A percentile compares a stretch with the other conserved stretches of the same genome.
Conservation (phyloP, 1,140 invertebrate species). For the Tetramorium parvispinum region DNA sequence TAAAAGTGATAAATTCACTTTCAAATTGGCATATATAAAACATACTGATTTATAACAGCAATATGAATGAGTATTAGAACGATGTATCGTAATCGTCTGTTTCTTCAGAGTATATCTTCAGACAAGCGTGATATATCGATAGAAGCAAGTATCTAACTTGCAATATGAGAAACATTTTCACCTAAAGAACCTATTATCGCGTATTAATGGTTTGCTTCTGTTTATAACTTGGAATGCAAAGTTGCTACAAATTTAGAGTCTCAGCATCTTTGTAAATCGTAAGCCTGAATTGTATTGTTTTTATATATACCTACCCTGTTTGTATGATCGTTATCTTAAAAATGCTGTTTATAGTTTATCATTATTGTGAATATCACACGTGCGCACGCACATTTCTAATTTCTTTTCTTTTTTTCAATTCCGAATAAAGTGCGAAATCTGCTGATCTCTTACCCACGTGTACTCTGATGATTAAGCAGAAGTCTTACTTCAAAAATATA, state of each 20-base stretch:
- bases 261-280: not conserved
- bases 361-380: constrained; percentile 58
- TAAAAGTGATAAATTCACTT: constrained; percentile 71
- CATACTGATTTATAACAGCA: constrained; percentile 61
- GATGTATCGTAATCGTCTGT: not conserved
- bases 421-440: not conserved
- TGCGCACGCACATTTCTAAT: not conserved
- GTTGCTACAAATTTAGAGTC: constrained; percentile 3
- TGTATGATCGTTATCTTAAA: constrained; percentile 28
- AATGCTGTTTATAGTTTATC: not conserved
- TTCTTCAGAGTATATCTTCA: constrained; percentile 26
- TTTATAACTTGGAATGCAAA: not conserved
- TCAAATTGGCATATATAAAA: constrained; percentile 63
- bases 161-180: constrained; percentile 40
- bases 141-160: constrained; percentile 56
- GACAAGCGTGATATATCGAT: constrained; percentile 63
- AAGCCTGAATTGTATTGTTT: not conserved
- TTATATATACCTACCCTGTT: constrained; percentile 37
- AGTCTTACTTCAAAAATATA: constrained; percentile 43
- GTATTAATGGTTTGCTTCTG: not conserved
- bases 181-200: not conserved
- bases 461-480: constrained; percentile 35
- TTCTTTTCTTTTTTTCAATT: not conserved
- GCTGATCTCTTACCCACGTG: not conserved
- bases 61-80: constrained; percentile 48